Evolutionary conservation across 2,888 invertebrate species (phyloP).

Genomic region (Halictus quadricinctus): DNA sequence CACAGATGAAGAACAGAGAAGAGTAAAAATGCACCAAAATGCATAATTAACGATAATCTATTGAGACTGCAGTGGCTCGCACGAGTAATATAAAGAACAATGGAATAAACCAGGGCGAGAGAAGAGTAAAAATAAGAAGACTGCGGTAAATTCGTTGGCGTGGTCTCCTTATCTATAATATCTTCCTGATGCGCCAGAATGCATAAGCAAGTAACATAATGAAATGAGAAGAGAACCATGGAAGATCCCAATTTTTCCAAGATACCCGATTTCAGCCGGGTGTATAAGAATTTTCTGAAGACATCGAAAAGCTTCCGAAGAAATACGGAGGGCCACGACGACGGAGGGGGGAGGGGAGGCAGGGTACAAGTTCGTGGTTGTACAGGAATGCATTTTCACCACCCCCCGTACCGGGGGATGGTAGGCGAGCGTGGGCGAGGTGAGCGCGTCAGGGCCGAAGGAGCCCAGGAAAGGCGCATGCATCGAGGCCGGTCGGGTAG

Average conservation of each 20-base stretch:
- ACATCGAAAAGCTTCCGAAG: not conserved
- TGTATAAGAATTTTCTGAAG: not conserved
- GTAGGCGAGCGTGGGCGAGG: constrained; percentile 20
- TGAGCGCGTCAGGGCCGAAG: constrained; percentile 39
- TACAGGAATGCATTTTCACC: constrained; percentile 55
- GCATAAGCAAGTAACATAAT: not conserved
- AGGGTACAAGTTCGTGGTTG: constrained; percentile 44
- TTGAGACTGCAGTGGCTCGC: no score
- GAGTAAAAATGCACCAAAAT: no score
- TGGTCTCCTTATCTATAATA: not conserved
- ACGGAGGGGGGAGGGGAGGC: not conserved
- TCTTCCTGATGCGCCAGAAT: not conserved
- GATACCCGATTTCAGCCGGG: not conserved
- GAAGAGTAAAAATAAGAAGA: no score
- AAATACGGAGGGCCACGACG: constrained; percentile 28
- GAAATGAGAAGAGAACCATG: not conserved
- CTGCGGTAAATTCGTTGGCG: no score
- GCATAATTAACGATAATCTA: no score
- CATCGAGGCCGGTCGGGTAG: constrained; percentile 65
- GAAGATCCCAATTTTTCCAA: not conserved
- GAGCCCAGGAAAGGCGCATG: constrained; percentile 59
- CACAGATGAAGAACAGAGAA: no score
- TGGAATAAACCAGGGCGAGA: no score
- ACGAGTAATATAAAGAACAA: no score
- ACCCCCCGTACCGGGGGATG: not conserved